These are phyloP conservation scores for Urocyon cinereoargenteus DNA, from an alignment of 2,797 vertebrate genomes.

Conservation along the genomic window DNA sequence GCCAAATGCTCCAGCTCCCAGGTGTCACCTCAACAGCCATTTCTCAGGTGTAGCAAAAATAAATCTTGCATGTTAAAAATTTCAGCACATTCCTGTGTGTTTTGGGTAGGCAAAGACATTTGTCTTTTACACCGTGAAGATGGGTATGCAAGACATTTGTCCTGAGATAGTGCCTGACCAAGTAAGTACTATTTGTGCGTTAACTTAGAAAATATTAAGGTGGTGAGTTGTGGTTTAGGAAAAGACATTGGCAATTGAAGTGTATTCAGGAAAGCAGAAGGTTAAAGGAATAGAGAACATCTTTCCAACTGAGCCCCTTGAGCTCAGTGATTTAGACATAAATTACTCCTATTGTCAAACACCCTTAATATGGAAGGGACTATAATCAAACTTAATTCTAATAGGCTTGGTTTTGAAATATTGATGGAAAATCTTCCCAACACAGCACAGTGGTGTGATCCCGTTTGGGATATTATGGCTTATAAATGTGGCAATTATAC, in stretches of 20 bases:
- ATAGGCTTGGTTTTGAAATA: neutral
- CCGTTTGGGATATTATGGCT: neutral
- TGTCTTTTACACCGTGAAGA: neutral
- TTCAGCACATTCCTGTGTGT: neutral
- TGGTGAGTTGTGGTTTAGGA: neutral
- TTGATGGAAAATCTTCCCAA: neutral
- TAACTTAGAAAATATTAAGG: neutral
- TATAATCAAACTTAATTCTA: neutral
- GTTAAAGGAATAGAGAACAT: neutral
- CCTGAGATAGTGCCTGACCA: neutral
- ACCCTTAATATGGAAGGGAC: neutral
- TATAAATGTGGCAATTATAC: neutral
- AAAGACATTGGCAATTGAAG: neutral
- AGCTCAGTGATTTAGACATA: neutral
- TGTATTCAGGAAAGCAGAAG: neutral
- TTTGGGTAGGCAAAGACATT: too few species aligned
- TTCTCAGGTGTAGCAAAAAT: neutral
- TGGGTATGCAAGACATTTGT: neutral
- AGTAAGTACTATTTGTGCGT: neutral
- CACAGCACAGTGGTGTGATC: neutral
- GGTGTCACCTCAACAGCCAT: neutral
- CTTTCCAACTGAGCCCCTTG: neutral
- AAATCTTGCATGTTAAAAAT: neutral
- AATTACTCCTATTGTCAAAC: neutral
- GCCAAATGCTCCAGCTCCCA: neutral